A percentile compares a stretch with the other conserved stretches of the same genome.
These are phyloP conservation scores for Channa argus DNA, from an alignment of 2,113 vertebrate species.

Conservation along the genomic window DNA sequence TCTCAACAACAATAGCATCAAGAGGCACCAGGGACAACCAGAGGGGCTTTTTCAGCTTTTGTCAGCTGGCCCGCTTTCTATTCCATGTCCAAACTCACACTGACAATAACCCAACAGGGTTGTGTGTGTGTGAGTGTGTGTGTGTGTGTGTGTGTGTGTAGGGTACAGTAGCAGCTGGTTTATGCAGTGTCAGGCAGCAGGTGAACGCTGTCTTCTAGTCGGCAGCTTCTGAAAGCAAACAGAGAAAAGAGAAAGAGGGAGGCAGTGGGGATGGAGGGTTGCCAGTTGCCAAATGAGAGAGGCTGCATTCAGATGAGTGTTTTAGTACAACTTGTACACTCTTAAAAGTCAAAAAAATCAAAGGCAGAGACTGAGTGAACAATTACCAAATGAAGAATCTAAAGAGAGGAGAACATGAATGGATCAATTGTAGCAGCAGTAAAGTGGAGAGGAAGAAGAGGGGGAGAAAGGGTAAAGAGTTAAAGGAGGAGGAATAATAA, in stretches of 20 bases:
- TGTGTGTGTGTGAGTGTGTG: slow-evolving; percentile 46
- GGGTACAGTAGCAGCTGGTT: slow-evolving; percentile 79
- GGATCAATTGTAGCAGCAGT: neutral
- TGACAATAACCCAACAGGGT: slow-evolving; percentile 62
- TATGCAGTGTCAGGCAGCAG: slow-evolving; percentile 74
- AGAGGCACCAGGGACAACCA: slow-evolving; percentile 54
- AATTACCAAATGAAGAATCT: slow-evolving; percentile 23
- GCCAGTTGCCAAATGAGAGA: slow-evolving; percentile 22
- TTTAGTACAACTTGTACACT: slow-evolving; percentile 25
- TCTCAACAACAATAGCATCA: slow-evolving; percentile 46
- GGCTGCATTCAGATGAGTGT: slow-evolving; percentile 35
- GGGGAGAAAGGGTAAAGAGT: slow-evolving; percentile 4
- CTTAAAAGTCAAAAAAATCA: slow-evolving; percentile 12
- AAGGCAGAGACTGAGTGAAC: slow-evolving; percentile 2
- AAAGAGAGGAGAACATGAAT: slow-evolving; percentile 3
- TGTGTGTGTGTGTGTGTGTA: slow-evolving; percentile 44
- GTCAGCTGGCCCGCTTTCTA: slow-evolving; percentile 58
- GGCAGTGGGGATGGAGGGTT: slow-evolving; percentile 8
- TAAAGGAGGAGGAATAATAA: slow-evolving; percentile 16
- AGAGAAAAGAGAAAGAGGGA: slow-evolving; percentile 52
- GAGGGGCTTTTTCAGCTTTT: slow-evolving; percentile 54
- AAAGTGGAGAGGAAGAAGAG: neutral
- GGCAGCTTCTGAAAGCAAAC: slow-evolving; percentile 71
- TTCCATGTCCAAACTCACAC: slow-evolving; percentile 61
- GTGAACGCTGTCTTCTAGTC: slow-evolving; percentile 73